Base-by-base conservation (phyloP, 2,113 vertebrate genomes). In the Pseudorasbora parva region DNA sequence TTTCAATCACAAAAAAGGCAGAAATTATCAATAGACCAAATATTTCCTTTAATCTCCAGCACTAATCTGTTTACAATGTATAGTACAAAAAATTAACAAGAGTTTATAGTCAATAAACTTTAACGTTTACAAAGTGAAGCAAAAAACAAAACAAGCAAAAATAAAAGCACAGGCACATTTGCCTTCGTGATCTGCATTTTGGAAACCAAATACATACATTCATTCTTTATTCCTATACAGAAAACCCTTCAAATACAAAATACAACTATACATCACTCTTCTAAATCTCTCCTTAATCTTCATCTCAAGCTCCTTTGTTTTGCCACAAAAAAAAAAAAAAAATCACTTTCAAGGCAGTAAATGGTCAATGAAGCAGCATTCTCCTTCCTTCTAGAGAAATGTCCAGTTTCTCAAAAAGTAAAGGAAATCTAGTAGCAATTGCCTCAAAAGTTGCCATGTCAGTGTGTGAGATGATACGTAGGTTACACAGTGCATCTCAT, bases 331-430 rank as follows among this genome's bases (percentile, higher is more conserved):
- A 30, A 56, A 49, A 14, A 12, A 25, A 41, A 54, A 41, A 8
- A 21, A 43, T 80, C 57, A 59, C 57, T 27, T 59, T 74, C n/a
- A 81, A 57, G 69, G 83, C 54, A 47, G 47, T 60, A 78, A 72
- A 69, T 83, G 57, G 64, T 83, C 25, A 75, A 23, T 49, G 30
- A 85, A 87, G 83, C 86, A 87, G 83, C 86, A 85, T 68, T 85
- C 33, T 72, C 64, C 17, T 81, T 84, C 27, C 77, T 59, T 82
- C 74, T 11, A 56, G 37, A 84, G 73, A 62, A 81, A 72, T 33
- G 17, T 66, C 30, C 59, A 56, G 25, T 76, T 51, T 75, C 57
- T 81, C 68, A 66, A 7, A 33, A 87, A 81, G 68, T 68, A 23
- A 51, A 83, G 64, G 51, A 33, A 51, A 76, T 87, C 78, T 60